Base-by-base conservation (phyloP, 1,140 invertebrate genomes). In the Augochlora pura region DNA sequence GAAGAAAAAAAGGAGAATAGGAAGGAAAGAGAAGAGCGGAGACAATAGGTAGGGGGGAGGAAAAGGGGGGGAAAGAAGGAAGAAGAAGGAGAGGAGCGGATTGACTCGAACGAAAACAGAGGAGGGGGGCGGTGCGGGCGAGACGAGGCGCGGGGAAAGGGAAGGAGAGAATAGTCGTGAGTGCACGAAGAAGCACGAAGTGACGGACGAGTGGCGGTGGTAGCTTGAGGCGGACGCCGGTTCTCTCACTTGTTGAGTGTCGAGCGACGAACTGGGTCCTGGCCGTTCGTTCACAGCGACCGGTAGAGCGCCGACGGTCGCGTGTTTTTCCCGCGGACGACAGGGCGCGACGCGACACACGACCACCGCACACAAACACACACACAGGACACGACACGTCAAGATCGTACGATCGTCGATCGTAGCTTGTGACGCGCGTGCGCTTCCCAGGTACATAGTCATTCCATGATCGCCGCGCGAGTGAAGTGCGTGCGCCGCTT, bases 221-320 rank as follows among this genome's bases (percentile, higher is more conserved):
- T 65, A 63, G 70, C 66, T 67, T 69, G 83, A 75, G 74, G 69
- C 74, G 80, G 85, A 87, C 81, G 83, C 83, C 83, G 85, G 79
- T 84, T 81, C 83, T 88, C 90, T 92, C 91, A 92, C 92, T 92
- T 92, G 91, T 93, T 92, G 91, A 91, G 91, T 87, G 91, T 90
- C 89, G 86, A 82, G 89, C 88, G 86, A 85, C 80, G 83, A 85
- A 80, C 83, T 52, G 79, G 80, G 80, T 77, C 75, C 52, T 70
- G 69, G 69, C 64, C 81, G 79, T 73, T 80, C 72, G 82, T 64
- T 62, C 49, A 21, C 73, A 38, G 63, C 63, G 68, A 79, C 63
- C 77, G 77, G 71, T 65, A 67, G 79, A 68, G 42, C 62, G 42
- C 62, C 32, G 54, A 27, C 38, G 38, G 57, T 68, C 73, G 71